Percentiles rank a stretch among this genome's conserved stretches.
Evolutionary conservation across 2,888 invertebrate genomes (phyloP).

Genomic region (Timema podura): DNA sequence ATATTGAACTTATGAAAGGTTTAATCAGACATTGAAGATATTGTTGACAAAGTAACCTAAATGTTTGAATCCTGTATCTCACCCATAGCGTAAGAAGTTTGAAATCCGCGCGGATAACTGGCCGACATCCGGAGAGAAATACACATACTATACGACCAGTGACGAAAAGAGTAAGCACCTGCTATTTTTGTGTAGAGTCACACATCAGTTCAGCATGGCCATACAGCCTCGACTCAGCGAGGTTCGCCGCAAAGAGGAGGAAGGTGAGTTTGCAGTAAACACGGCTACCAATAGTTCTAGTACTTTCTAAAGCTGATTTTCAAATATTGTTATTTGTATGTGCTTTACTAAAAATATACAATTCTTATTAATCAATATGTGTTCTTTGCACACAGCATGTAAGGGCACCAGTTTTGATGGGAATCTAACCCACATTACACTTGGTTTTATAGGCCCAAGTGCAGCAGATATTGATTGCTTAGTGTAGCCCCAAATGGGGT

Average conservation of each 20-base stretch:
- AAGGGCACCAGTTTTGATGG: too few species aligned
- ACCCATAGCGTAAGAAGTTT: constrained; percentile 79
- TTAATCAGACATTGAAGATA: too few species aligned
- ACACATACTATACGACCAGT: constrained; percentile 84
- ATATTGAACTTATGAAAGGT: too few species aligned
- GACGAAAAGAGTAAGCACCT: constrained; percentile 93
- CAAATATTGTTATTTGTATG: not conserved
- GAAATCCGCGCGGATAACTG: constrained; percentile 86
- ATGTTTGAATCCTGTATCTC: too few species aligned
- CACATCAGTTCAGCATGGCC: constrained; percentile 94
- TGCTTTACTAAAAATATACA: not conserved
- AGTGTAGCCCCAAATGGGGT: too few species aligned
- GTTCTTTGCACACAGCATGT: too few species aligned
- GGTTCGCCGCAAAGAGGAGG: constrained; percentile 76
- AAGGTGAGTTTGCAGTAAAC: constrained; percentile 49
- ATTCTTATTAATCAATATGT: too few species aligned
- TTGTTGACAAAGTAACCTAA: too few species aligned
- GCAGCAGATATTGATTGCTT: too few species aligned
- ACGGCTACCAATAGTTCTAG: not conserved
- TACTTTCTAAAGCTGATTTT: not conserved
- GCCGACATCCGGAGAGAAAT: constrained; percentile 59
- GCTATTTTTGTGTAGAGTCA: constrained; percentile 80
- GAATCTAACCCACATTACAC: too few species aligned
- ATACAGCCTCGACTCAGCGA: constrained; percentile 81
- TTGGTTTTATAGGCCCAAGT: too few species aligned